Evolutionary conservation across 1,140 invertebrate species (phyloP).

Genomic region (Portunus trituberculatus): DNA sequence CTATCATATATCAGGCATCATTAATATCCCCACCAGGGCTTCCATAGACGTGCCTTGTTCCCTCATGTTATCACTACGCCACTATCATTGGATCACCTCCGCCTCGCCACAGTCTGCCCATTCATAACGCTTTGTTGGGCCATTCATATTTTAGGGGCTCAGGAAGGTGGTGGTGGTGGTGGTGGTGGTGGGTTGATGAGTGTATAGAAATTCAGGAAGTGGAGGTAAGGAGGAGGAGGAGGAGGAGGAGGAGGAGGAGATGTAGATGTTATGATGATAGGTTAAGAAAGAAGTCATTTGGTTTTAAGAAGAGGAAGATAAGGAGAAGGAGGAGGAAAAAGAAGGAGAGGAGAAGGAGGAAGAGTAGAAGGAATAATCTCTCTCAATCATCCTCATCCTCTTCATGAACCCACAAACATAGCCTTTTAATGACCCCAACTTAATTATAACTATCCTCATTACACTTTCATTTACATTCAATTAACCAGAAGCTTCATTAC

Average conservation of each 20-base stretch:
- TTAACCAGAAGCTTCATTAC: too few species aligned
- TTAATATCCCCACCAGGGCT: conserved; percentile 47
- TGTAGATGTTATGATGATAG: too few species aligned
- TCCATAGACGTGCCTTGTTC: conserved; percentile 46
- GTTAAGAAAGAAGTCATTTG: too few species aligned
- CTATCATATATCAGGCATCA: conserved; percentile 63
- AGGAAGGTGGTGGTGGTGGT: too few species aligned
- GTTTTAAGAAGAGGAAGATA: neutral
- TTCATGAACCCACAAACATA: too few species aligned
- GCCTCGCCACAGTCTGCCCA: neutral
- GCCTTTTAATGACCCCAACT: too few species aligned
- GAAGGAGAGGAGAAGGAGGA: neutral
- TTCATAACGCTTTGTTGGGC: conserved; percentile 47
- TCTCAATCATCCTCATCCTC: too few species aligned
- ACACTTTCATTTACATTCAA: too few species aligned
- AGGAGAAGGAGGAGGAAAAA: too few species aligned
- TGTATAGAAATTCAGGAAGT: too few species aligned
- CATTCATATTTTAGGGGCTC: conserved; percentile 30
- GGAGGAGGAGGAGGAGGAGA: neutral
- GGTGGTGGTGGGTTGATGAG: too few species aligned
- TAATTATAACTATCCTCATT: too few species aligned
- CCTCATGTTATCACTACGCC: neutral
- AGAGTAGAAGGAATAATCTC: neutral
- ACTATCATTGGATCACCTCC: conserved; percentile 41
- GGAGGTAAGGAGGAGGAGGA: neutral